phyloP scores from a whole-genome alignment of 2,113 vertebrate species.

The Poecile atricapillus region DNA sequence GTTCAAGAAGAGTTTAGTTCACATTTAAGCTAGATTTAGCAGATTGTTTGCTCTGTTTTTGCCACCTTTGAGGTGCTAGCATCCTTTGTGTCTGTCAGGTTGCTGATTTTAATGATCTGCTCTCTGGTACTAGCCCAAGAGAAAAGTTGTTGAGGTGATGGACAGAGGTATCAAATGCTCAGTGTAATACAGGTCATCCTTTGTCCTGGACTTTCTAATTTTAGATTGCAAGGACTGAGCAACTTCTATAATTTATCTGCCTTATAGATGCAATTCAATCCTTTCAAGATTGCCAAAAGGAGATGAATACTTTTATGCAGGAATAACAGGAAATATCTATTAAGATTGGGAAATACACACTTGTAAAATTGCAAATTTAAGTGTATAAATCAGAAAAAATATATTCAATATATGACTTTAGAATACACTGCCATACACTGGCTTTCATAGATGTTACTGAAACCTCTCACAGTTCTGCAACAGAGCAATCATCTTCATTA shows the following conservation, averaged over 20 bases:
- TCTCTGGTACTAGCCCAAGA: not conserved
- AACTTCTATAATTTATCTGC: not conserved
- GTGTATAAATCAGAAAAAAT: not conserved
- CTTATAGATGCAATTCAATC: not conserved
- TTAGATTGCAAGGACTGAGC: not conserved
- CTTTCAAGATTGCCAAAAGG: not conserved
- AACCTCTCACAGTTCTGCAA: not conserved
- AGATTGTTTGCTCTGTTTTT: not conserved
- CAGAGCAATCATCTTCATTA: not conserved
- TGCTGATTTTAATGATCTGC: not conserved
- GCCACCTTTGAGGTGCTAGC: not conserved
- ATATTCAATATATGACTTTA: not conserved
- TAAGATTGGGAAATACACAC: rapidly evolving
- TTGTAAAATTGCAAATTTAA: not conserved
- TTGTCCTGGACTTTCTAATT: not conserved
- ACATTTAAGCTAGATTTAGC: not conserved
- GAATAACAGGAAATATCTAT: not conserved
- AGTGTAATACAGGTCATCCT: not conserved
- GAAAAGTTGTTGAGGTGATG: not conserved
- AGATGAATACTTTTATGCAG: not conserved
- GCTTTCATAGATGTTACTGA: not conserved
- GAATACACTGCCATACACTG: not conserved
- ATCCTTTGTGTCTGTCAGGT: not conserved
- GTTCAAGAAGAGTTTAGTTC: not conserved
- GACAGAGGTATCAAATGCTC: not conserved